phyloP scores from a whole-genome alignment of 1,140 invertebrate species.

The Drosophila bipectinata region DNA sequence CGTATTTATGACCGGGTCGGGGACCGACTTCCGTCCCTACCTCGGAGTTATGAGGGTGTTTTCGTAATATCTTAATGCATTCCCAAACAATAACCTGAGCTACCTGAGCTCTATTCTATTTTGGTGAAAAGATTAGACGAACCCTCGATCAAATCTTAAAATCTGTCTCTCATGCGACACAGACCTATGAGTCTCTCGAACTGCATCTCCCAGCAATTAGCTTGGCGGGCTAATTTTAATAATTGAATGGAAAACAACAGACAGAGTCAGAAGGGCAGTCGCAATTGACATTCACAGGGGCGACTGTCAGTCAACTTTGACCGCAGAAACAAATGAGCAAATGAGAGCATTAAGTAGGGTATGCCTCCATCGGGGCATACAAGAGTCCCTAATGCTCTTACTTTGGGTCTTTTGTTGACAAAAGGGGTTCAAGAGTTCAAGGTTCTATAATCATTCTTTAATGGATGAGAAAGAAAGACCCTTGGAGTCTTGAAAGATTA shows the following conservation, averaged over 20 bases:
- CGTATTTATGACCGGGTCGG: constrained; percentile 38
- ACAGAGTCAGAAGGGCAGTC: constrained; percentile 27
- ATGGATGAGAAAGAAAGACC: too few species aligned
- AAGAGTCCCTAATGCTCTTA: constrained; percentile 5
- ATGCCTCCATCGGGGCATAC: too few species aligned
- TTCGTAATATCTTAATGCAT: constrained; percentile 38
- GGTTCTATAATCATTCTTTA: background rate
- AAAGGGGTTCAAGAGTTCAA: background rate
- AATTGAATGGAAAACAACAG: constrained; percentile 64
- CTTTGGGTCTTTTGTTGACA: background rate
- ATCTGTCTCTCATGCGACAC: constrained; percentile 11
- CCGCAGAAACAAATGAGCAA: constrained; percentile 50
- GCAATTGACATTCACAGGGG: constrained; percentile 61
- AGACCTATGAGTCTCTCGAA: constrained; percentile 7
- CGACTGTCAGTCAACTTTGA: constrained; percentile 75
- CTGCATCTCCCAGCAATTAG: constrained; percentile 53
- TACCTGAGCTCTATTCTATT: constrained; percentile 10
- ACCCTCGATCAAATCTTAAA: constrained; percentile 13
- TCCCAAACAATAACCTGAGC: constrained; percentile 21
- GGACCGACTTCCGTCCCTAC: constrained; percentile 39
- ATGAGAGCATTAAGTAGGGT: constrained; percentile 28
- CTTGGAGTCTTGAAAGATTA: background rate
- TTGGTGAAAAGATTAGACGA: constrained; percentile 9
- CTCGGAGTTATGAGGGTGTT: constrained; percentile 40
- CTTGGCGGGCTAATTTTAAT: constrained; percentile 52